phyloP scores from a whole-genome alignment of 2,888 invertebrate genomes.

The Mythimna impura region DNA sequence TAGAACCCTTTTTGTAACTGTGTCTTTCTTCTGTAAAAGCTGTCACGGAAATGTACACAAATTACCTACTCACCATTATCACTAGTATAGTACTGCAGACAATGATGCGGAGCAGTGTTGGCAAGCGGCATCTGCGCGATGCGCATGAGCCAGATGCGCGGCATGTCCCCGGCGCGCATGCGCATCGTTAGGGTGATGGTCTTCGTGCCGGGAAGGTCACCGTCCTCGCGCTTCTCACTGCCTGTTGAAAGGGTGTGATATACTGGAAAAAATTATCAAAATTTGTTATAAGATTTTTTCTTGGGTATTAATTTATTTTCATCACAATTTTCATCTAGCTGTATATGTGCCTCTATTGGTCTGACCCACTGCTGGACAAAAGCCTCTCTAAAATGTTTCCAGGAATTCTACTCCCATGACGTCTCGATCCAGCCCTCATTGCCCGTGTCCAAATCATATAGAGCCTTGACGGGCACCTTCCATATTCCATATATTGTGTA shows the following conservation, averaged over 20 bases:
- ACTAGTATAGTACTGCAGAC: slow-evolving; percentile 93
- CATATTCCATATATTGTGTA: no score
- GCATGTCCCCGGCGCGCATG: slow-evolving; percentile 88
- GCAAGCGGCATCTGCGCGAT: slow-evolving; percentile 94
- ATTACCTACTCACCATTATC: slow-evolving; percentile 88
- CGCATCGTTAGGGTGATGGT: slow-evolving; percentile 88
- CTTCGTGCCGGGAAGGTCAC: slow-evolving; percentile 75
- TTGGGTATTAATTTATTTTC: no score
- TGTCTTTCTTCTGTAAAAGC: no score
- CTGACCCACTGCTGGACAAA: no score
- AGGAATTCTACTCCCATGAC: no score
- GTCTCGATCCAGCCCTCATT: no score
- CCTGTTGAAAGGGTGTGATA: slow-evolving; percentile 92
- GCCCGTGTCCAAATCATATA: no score
- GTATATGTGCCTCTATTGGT: no score
- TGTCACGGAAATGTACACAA: background rate
- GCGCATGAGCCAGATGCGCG: slow-evolving; percentile 94
- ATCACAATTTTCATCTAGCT: no score
- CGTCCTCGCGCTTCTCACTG: slow-evolving; percentile 79
- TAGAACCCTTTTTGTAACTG: background rate
- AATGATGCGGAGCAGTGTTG: slow-evolving; percentile 94
- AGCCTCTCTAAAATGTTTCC: no score
- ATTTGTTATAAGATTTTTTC: no score
- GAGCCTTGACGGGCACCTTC: no score
- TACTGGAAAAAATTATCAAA: slow-evolving; percentile 86